Evolutionary conservation across 1,140 invertebrate genomes (phyloP), one percentile per base, ranked within the genome.

Genomic region (Potamilus streckersoni): DNA sequence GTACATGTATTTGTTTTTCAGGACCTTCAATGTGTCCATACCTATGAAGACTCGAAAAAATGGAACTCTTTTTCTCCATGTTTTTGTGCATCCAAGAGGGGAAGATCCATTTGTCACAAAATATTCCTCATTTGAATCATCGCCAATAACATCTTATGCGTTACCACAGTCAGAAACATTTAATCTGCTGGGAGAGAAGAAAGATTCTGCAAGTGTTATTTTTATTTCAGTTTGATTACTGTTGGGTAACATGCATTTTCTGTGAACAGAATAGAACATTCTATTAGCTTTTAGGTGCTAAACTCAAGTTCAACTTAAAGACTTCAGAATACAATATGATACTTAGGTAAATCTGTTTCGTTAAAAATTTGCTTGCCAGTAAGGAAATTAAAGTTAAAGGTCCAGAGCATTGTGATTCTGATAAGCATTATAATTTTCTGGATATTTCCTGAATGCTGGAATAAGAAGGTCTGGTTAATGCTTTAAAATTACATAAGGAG

Each of bases 141-240:
- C 90, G 49, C 89, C 92, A 2, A 91, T 96, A 58, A 94, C 94
- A 2, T 92, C 93, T 23, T 94, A 94, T 84, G 91, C 91, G 70
- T 87, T 94, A 68, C 95, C 95, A n/a, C 92, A 93, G 84, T 93
- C 93, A 60, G 91, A 92, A 83, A 92, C 93, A 38, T 95, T 95
- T 85, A 95, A 95, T 87, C 91, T 96, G 60, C 89, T 96, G 6
- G 80, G 81, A 20, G 82, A 83, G 27, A 78, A 69, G 67, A 23
- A 69, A 49, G 38, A 49, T 49, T 49, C 38, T 49, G 38, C 6
- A 49, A 49, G 38, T 49, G 38, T 0, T 49, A 11, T 49, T 49
- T 20, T 71, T 73, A 63, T 70, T 73, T n/a, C 13, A 62, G 65
- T 23, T 12, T 17, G 15, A 38, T 19, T n/a, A n/a, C 69, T 20